Conservation (phyloP, 2,797 vertebrate genomes). For the Hyperoplus lanceolatus region DNA sequence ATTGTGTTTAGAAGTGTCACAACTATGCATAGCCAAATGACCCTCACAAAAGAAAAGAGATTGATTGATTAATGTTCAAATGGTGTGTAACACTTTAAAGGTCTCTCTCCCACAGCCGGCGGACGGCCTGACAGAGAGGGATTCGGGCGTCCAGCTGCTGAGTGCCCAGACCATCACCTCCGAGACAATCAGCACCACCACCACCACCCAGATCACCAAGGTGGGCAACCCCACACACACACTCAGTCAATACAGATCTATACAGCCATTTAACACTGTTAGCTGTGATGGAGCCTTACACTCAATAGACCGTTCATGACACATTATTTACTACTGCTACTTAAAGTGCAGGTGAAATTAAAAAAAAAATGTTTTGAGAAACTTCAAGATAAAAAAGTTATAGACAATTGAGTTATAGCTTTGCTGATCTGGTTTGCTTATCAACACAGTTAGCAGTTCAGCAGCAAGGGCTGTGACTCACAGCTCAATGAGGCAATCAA, state of each 20-base stretch:
- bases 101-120: slow-evolving; percentile 85
- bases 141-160: slow-evolving; percentile 91
- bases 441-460: neutral
- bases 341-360: neutral
- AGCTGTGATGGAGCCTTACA: slow-evolving; percentile 7
- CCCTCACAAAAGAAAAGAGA: neutral
- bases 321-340: neutral
- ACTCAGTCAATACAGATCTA: slow-evolving; percentile 27
- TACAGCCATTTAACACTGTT: slow-evolving; percentile 19
- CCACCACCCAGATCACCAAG: slow-evolving; percentile 99
- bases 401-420: neutral
- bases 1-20: neutral
- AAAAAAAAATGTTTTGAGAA: neutral
- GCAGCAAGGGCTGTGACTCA: neutral
- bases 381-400: too few species aligned
- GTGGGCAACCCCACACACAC: slow-evolving; percentile 73
- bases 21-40: neutral
- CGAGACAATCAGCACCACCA: slow-evolving; percentile 97
- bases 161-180: slow-evolving; percentile 99
- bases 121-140: slow-evolving; percentile 88
- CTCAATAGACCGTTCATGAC: slow-evolving; percentile 4
- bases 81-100: slow-evolving; percentile 43
- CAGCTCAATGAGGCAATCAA: neutral
- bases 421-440: neutral
- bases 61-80: neutral